phyloP scores from a whole-genome alignment of 1,140 invertebrate genomes.

The Bradynema listronoti region DNA sequence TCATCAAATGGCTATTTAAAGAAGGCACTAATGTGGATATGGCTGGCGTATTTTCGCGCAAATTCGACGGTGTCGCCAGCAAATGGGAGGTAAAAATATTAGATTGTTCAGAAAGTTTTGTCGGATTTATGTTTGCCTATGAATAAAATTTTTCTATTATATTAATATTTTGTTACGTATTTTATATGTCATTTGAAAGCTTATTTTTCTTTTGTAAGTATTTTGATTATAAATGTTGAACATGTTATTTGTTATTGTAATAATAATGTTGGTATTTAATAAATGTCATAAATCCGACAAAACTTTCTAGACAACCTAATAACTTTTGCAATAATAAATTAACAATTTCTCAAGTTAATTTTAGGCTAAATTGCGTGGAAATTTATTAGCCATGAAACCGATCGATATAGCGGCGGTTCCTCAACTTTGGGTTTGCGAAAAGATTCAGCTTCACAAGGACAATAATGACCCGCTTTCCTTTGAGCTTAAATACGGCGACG shows the following conservation, averaged over 20 bases:
- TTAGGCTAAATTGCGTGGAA: conserved; percentile 45
- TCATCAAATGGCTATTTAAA: conserved; percentile 29
- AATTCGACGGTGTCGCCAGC: neutral
- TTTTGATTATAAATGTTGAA: too few relatives aligned
- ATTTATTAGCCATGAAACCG: conserved; percentile 38
- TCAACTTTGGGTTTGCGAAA: conserved; percentile 43
- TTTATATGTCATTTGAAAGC: too few relatives aligned
- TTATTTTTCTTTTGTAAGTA: too few relatives aligned
- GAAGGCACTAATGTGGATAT: conserved; percentile 19
- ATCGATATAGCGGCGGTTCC: conserved; percentile 39
- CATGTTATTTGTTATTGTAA: neutral
- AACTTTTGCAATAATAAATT: neutral
- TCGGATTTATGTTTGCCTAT: too few relatives aligned
- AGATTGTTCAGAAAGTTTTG: too few relatives aligned
- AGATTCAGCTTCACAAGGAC: conserved; percentile 25
- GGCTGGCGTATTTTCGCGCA: neutral
- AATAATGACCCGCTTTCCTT: conserved; percentile 20
- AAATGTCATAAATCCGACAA: too few relatives aligned
- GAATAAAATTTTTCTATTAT: too few relatives aligned
- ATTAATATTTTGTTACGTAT: too few relatives aligned
- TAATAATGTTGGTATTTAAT: too few relatives aligned
- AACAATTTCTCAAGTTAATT: conserved; percentile 11
- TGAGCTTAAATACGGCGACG: conserved; percentile 28
- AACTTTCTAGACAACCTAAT: too few relatives aligned
- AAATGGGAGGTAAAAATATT: conserved; percentile 10